These are phyloP conservation scores for Alaudala cheleensis DNA, from an alignment of 2,113 vertebrate species.

Conservation along the genomic window DNA sequence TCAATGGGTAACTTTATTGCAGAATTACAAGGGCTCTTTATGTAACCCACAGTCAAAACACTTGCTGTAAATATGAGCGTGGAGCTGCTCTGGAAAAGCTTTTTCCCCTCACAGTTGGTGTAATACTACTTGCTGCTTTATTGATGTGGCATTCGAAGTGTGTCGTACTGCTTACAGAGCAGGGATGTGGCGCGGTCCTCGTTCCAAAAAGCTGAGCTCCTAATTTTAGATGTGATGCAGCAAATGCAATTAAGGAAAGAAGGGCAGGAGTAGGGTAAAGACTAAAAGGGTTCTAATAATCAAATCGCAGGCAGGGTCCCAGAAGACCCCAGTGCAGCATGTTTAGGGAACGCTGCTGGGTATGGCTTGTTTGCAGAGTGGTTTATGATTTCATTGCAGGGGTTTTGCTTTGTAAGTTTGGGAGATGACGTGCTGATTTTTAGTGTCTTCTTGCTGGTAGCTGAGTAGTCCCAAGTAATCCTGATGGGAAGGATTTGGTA, in stretches of 20 bases:
- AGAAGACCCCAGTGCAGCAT: neutral
- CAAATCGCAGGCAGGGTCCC: constrained; percentile 14
- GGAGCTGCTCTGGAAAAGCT: constrained; percentile 18
- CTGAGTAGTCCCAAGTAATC: neutral
- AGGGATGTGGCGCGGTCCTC: neutral
- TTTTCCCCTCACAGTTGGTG: constrained; percentile 8
- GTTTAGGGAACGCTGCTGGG: neutral
- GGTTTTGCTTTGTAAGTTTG: neutral
- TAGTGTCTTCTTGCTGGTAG: neutral
- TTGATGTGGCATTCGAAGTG: neutral
- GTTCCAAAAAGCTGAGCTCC: constrained; percentile 55
- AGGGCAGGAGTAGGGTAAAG: constrained; percentile 59
- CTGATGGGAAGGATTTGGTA: neutral
- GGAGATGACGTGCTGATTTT: neutral
- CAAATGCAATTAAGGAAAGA: constrained; percentile 65
- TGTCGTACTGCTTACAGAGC: constrained; percentile 4
- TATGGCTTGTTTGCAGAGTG: neutral
- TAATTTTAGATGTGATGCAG: constrained; percentile 53
- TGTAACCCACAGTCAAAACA: constrained; percentile 53
- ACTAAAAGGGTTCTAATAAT: constrained; percentile 57
- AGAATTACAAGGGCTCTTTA: constrained; percentile 56
- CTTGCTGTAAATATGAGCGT: neutral
- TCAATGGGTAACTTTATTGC: constrained; percentile 44
- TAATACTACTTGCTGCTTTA: constrained; percentile 27
- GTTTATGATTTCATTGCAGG: neutral